Base-by-base conservation (phyloP, 2,888 invertebrate species). In the Erebia epiphron region DNA sequence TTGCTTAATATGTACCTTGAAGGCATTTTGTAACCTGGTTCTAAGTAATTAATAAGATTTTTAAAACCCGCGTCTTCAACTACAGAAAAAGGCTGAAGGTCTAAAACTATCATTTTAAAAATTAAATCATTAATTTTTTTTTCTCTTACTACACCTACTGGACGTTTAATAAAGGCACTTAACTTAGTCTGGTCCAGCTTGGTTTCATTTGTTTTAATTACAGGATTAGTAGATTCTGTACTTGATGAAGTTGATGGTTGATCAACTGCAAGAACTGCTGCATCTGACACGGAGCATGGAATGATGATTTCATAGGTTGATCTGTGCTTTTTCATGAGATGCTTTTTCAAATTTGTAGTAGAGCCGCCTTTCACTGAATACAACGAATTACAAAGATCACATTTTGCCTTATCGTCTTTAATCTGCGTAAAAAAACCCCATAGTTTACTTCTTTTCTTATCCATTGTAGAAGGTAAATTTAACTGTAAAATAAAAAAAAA, bases 11-110 rank as follows among this genome's bases (percentile, higher is more conserved):
- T 73, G 58, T 78, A 78, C 52, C 75, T 73, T 71, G 72, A 77
- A 73, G 75, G 75, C 58, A 78, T 74, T 78, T 77, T 75, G 70
- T 77, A 77, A 10, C 75, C 75, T 75, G 75, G 75, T 72, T 76
- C 76, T 75, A 78, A 74, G 21, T 71, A 78, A 72, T 75, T 75
- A 69, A 76, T 75, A 3, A 76, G 74, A 57, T 68, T 71, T 71
- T 76, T 73, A 73, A 76, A 78, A 75, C 77, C 77, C 67, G 11
- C 68, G 50, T 77, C 75, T 77, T 77, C 74, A 73, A 77, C 75
- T 64, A 77, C 43, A 76, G 76, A 76, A 76, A 76, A 78, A 72
- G 73, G 76, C 72, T 75, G 75, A 68, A 75, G 67, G 71, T 76
- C 74, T 73, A 72, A 69, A 69, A 75, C 67, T 69, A 73, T 75